These are phyloP conservation scores for Gnathonemus longibarbis DNA, from an alignment of 2,113 vertebrate species.

Conservation along the genomic window DNA sequence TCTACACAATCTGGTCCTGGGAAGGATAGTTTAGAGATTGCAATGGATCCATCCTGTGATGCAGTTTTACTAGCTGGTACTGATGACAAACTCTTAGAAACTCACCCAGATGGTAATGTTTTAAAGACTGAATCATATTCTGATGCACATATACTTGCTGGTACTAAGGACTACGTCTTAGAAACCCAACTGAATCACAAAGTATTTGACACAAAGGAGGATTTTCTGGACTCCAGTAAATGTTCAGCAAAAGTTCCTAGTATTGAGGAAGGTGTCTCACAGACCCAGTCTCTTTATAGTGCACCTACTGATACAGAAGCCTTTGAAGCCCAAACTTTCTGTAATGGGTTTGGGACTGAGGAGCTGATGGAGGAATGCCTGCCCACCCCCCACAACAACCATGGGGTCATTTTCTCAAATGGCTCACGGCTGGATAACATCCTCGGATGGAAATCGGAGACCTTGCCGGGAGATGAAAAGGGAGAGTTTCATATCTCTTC, in stretches of 20 bases:
- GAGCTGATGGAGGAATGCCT: constrained; percentile 16
- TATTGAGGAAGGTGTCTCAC: neutral
- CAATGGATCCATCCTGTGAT: neutral
- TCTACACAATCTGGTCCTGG: neutral
- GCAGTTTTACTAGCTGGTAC: neutral
- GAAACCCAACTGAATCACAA: neutral
- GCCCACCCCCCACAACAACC: constrained; percentile 15
- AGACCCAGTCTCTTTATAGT: neutral
- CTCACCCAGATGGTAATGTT: neutral
- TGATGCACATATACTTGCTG: neutral
- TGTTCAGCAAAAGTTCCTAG: neutral
- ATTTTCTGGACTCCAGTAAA: neutral
- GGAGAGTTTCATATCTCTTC: constrained; percentile 1
- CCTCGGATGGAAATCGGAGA: neutral
- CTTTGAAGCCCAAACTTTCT: neutral
- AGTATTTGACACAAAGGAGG: neutral
- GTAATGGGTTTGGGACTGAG: constrained; percentile 1
- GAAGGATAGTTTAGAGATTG: neutral
- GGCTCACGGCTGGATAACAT: constrained; percentile 1
- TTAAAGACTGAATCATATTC: neutral
- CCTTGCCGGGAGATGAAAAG: neutral
- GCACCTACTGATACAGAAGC: neutral
- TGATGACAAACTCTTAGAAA: neutral
- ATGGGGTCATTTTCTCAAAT: constrained; percentile 31
- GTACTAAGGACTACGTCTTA: neutral